Conservation (phyloP, 2,797 vertebrate species). For the Malacoraja senta region DNA sequence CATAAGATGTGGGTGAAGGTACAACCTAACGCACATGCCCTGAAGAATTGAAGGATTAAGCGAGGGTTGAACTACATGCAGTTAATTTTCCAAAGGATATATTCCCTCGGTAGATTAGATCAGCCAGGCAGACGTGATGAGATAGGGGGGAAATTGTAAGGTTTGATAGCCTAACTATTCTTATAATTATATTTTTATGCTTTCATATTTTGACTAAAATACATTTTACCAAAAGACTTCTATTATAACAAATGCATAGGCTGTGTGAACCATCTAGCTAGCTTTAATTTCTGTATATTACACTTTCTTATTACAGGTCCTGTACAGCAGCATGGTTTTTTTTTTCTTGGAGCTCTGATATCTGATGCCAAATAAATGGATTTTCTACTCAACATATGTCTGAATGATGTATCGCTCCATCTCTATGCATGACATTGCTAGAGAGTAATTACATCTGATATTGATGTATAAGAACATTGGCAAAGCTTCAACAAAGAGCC, state of each 20-base stretch:
- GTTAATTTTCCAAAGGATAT: not conserved
- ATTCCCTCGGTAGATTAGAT: not conserved
- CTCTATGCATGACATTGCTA: not conserved
- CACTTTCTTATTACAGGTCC: not conserved
- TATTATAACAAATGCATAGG: not conserved
- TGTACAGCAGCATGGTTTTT: not conserved
- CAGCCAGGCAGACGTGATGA: not conserved
- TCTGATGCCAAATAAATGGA: not conserved
- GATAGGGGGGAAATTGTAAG: not conserved
- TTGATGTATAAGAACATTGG: not conserved
- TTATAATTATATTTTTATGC: not conserved
- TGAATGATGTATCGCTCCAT: not conserved
- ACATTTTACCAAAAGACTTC: not conserved
- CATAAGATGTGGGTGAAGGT: not conserved
- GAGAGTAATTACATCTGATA: not conserved
- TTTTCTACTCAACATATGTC: slow-evolving; percentile 11
- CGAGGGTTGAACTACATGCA: not conserved
- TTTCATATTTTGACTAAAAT: not conserved
- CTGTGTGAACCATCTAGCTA: not conserved
- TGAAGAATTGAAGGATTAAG: not conserved
- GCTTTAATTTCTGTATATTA: not conserved
- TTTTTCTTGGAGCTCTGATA: not conserved
- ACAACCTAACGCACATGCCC: not conserved
- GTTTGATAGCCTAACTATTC: not conserved
- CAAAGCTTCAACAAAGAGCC: not conserved